Conservation (phyloP, 2,888 invertebrate genomes). For the Bombylius major region DNA sequence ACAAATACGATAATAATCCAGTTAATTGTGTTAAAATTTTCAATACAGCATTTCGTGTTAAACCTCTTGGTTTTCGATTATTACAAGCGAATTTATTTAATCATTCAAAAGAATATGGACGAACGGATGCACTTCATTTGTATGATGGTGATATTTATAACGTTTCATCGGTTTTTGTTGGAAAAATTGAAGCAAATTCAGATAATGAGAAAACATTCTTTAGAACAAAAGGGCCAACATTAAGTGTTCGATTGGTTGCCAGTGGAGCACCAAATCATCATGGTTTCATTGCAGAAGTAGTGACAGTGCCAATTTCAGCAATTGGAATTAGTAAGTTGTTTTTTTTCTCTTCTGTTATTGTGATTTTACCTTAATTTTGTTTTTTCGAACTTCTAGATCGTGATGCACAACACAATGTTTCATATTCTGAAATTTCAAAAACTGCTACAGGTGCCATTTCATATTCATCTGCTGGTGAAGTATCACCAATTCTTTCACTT, state of each 20-base stretch:
- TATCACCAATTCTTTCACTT: slow-evolving; percentile 79
- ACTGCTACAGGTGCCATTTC: slow-evolving; percentile 80
- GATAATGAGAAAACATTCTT: slow-evolving; percentile 62
- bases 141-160: slow-evolving; percentile 92
- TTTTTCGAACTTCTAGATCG: slow-evolving; percentile 50
- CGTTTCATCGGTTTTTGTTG: slow-evolving; percentile 57
- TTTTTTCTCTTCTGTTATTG: neutral
- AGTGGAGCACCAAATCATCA: slow-evolving; percentile 89
- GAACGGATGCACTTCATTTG: slow-evolving; percentile 70
- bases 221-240: slow-evolving; percentile 59
- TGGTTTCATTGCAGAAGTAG: slow-evolving; percentile 95
- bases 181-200: slow-evolving; percentile 58
- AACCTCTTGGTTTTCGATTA: slow-evolving; percentile 79
- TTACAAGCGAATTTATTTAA: slow-evolving; percentile 88
- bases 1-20: slow-evolving; percentile 92
- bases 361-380: neutral
- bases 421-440: slow-evolving; percentile 62
- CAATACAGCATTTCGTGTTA: slow-evolving; percentile 68
- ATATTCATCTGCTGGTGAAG: slow-evolving; percentile 87
- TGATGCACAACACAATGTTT: slow-evolving; percentile 81
- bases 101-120: slow-evolving; percentile 66
- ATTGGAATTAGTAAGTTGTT: slow-evolving; percentile 70
- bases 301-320: slow-evolving; percentile 84
- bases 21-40: slow-evolving; percentile 98
- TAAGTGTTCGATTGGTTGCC: slow-evolving; percentile 84